These are phyloP conservation scores for Scaeva pyrastri DNA, from an alignment of 2,888 invertebrate species.

Conservation along the genomic window DNA sequence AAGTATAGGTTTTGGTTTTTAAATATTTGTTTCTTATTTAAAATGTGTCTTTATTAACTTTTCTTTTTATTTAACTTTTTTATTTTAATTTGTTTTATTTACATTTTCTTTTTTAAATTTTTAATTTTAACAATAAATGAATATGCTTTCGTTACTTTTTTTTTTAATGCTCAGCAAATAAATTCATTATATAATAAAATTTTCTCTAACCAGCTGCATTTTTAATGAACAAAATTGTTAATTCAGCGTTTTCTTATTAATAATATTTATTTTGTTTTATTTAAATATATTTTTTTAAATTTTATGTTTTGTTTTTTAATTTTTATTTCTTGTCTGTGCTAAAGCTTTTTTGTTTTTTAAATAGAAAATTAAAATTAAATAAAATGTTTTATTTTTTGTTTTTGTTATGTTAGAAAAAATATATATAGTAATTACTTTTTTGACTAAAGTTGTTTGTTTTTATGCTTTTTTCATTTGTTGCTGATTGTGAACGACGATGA, in stretches of 20 bases:
- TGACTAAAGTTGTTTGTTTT: slow-evolving; percentile 50
- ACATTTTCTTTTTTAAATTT: not conserved
- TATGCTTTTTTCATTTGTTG: slow-evolving; percentile 38
- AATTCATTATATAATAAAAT: slow-evolving; percentile 31
- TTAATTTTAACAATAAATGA: slow-evolving; percentile 14
- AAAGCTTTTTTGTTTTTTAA: slow-evolving; percentile 55
- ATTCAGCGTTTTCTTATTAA: slow-evolving; percentile 26
- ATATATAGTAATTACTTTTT: slow-evolving; percentile 55
- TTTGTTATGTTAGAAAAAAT: slow-evolving; percentile 60
- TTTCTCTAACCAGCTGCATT: slow-evolving; percentile 25
- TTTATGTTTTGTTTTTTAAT: not conserved
- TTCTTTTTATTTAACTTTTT: slow-evolving; percentile 14
- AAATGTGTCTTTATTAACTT: slow-evolving; percentile 13
- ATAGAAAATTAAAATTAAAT: slow-evolving; percentile 35
- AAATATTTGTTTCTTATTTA: slow-evolving; percentile 33
- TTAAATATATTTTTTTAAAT: not conserved
- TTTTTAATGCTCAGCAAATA: slow-evolving; percentile 35
- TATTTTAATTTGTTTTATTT: slow-evolving; percentile 6
- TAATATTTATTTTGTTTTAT: no score
- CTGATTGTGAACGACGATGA: slow-evolving; percentile 49
- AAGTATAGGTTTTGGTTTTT: slow-evolving; percentile 26
- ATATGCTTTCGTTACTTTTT: slow-evolving; percentile 16
- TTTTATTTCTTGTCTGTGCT: slow-evolving; percentile 54
- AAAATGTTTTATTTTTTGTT: slow-evolving; percentile 16
- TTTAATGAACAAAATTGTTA: slow-evolving; percentile 17